A percentile compares a stretch with the other conserved stretches of the same genome.
Evolutionary conservation across 2,113 vertebrate genomes (phyloP).

Genomic region (Rattus rattus): DNA sequence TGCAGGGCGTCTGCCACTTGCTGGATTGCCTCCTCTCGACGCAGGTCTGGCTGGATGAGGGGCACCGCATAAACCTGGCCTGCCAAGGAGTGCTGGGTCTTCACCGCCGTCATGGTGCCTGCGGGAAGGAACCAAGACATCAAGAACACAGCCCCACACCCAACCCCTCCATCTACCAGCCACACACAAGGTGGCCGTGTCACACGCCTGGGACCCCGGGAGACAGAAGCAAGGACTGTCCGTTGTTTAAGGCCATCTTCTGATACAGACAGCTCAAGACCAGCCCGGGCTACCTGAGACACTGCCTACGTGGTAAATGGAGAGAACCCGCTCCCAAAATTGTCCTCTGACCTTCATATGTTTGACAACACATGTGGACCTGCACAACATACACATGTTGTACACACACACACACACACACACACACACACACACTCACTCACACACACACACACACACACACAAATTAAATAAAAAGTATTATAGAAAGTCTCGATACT

Average conservation of each 20-base stretch:
- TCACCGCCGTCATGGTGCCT: slow-evolving; percentile 63
- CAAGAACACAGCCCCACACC: background rate
- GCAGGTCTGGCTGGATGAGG: slow-evolving; percentile 95
- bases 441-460: background rate
- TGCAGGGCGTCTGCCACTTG: slow-evolving; percentile 95
- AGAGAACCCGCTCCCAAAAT: background rate
- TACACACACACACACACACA: background rate
- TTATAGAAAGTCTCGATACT: background rate
- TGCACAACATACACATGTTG: background rate
- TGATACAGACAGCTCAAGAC: background rate
- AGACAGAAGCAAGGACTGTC: background rate
- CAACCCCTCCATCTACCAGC: background rate
- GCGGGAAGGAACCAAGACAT: slow-evolving; percentile 34
- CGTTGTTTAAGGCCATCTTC: background rate
- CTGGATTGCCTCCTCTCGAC: slow-evolving; percentile 95
- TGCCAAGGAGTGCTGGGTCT: slow-evolving; percentile 90
- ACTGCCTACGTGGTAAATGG: background rate
- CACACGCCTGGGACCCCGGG: background rate
- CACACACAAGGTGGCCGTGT: background rate
- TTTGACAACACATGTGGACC: background rate
- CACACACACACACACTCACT: background rate
- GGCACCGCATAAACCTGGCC: slow-evolving; percentile 94
- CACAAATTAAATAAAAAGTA: background rate
- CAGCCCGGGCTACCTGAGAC: background rate
- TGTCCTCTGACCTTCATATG: background rate